Evolutionary conservation across 2,797 vertebrate genomes (phyloP), one percentile per base, ranked within the genome.

Genomic region (Sebastes matsubarae): DNA sequence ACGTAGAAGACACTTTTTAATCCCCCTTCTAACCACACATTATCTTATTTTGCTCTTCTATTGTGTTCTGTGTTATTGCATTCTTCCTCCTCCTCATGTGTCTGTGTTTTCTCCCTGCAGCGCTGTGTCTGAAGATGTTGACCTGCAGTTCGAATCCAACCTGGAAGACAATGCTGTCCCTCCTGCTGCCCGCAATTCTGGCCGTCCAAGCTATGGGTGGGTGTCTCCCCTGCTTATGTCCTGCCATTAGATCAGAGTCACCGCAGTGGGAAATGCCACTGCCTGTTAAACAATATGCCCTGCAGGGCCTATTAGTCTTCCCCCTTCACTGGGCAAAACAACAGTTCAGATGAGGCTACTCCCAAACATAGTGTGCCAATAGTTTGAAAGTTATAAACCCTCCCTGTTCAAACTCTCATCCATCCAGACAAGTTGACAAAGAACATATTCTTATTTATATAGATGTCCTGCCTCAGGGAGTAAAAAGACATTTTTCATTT

Each of bases 161-260:
- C 77, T 27, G 65, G 87, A 87, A 88, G 84, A 92, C 72, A 88
- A 96, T 95, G 95, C 88, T 94, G 84, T 77, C 86, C 83, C 84
- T 95, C 81, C 92, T 96, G 91, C 86, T 96, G 84, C 70, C 81
- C 18, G 52, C 80, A 22, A 86, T 95, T 87, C 90, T 95, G 87
- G 90, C 89, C 27, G 65, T 93, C 74, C 92, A 91, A 75, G 84
- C 92, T 75, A 82, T 89, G 82, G 95, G 96, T 96, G 89, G 88
- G 95, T 96, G 82, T 87, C 36, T 5, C 77, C 61, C 63, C 69
- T 72, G 65, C 46, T 61, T 36, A 3, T 83, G 65, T 78, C 82
- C 84, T 76, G 60, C 87, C 81, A 82, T 93, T 93, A 89, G 68
- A 89, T 81, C 77, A 12, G 9, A 86, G 84, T 79, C 79, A 80